phyloP scores from a whole-genome alignment of 1,140 invertebrate genomes.

The Caenorhabditis latens region DNA sequence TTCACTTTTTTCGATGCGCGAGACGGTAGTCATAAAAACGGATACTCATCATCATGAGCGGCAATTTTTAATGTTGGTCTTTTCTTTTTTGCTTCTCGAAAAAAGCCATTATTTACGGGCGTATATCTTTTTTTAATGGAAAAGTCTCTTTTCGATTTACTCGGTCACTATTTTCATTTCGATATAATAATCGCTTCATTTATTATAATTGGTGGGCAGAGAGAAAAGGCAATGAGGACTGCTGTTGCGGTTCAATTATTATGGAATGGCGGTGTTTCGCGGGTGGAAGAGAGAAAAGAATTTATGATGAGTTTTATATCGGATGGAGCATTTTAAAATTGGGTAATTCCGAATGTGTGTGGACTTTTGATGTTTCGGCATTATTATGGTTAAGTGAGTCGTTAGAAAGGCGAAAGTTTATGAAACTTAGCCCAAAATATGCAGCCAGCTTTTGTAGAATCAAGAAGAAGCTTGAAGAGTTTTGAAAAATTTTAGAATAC shows the following conservation, averaged over 20 bases:
- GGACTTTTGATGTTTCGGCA: conserved; percentile 22
- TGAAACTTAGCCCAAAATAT: no score
- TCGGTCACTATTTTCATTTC: neutral
- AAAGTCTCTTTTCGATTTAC: neutral
- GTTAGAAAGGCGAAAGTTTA: conserved; percentile 25
- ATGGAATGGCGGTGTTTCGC: neutral
- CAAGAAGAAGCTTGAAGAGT: neutral
- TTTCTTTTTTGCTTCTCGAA: neutral
- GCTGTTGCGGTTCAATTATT: conserved; percentile 54
- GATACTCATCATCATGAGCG: conserved; percentile 28
- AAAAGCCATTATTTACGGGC: conserved; percentile 1
- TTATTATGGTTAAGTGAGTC: conserved; percentile 13
- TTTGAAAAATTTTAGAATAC: neutral
- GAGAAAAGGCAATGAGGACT: neutral
- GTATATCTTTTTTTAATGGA: conserved; percentile 29
- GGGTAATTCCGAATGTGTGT: neutral
- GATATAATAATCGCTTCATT: conserved; percentile 45
- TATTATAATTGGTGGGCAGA: conserved; percentile 37
- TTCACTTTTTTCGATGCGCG: conserved; percentile 1
- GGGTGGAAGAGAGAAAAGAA: neutral
- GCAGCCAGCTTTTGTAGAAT: neutral
- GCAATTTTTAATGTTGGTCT: conserved; percentile 1
- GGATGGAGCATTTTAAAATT: neutral
- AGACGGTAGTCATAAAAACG: conserved; percentile 40
- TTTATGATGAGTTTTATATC: conserved; percentile 47